Base-by-base conservation (phyloP, 2,888 invertebrate genomes). In the Ophonus ardosiacus region DNA sequence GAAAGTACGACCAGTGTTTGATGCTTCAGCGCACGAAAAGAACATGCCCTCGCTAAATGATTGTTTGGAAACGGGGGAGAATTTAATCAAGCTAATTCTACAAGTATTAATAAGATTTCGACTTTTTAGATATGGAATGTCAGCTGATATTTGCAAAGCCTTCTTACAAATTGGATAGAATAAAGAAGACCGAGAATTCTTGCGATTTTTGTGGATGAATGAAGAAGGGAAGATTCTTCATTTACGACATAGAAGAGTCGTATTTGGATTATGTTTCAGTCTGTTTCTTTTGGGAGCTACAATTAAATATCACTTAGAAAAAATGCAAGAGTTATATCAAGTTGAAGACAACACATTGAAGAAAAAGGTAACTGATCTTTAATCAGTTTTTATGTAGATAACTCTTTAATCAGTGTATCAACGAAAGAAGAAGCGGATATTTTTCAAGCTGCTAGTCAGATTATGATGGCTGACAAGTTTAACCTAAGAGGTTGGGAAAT, bases 41-140 rank as follows among this genome's bases (percentile, higher is more conserved):
- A 61, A 85, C 0, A 87, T 86, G 0, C 24, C 86, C 0, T 89
- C 89, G 1, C 82, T 90, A 5, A 90, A 90, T 81, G 87, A 89
- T 5, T 84, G 85, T 2, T 86, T 90, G 18, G 86, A 87, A 71
- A 87, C 88, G 4, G 89, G 90, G 0, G 88, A 88, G 0, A 86
- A 87, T 5, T 68, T 89, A 2, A 88, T 90, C 15, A 87, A 88
- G 10, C 86, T 79, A 8, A 87, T 87, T 61, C 86, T 87, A 0
- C 85, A 7, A 21, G 7, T 61, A 10, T 7, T 61, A 61, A 21
- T 24, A 61, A 61, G 18, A 21, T 61, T 87, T 0, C 88, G 0
- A 87, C 88, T 63, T 21, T 15, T 21, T 18, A 76, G 38, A 57
- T 85, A 86, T 85, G 88, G 87, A 7, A 86, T 87, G 0, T 80